Conservation (phyloP, 1,140 invertebrate genomes). For the Cotesia vestalis region DNA sequence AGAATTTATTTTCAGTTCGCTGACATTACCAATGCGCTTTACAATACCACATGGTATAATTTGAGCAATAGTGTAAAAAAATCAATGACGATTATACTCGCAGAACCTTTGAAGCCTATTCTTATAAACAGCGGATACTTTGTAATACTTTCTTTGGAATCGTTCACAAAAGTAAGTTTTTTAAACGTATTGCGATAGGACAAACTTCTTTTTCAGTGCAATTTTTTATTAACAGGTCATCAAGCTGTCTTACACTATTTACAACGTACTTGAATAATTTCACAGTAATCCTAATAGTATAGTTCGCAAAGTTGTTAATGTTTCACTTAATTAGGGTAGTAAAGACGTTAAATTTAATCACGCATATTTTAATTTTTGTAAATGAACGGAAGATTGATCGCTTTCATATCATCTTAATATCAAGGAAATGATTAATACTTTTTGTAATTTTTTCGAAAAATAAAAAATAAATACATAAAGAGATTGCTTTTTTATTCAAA, state of each 20-base stretch:
- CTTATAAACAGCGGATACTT: neutral
- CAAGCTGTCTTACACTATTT: constrained; percentile 7
- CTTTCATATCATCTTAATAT: too few species aligned
- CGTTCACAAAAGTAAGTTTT: neutral
- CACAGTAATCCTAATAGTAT: neutral
- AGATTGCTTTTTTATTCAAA: too few species aligned
- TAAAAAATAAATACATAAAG: too few species aligned
- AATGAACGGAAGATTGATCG: too few species aligned
- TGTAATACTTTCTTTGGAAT: neutral
- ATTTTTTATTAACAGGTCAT: neutral
- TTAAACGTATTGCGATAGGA: neutral
- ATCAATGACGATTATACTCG: neutral
- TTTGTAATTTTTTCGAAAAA: too few species aligned
- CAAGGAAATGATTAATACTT: too few species aligned
- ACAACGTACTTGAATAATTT: constrained; percentile 2
- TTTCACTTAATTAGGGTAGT: too few species aligned
- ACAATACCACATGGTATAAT: neutral
- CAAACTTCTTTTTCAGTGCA: too few species aligned
- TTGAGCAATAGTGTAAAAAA: neutral
- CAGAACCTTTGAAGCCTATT: neutral
- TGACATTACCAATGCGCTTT: neutral
- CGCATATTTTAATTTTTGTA: too few species aligned
- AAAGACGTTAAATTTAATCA: too few species aligned
- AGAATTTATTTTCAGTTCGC: neutral
- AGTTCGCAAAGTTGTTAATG: neutral